Base-by-base conservation (phyloP, 2,888 invertebrate genomes). In the Eupeodes luniger region DNA sequence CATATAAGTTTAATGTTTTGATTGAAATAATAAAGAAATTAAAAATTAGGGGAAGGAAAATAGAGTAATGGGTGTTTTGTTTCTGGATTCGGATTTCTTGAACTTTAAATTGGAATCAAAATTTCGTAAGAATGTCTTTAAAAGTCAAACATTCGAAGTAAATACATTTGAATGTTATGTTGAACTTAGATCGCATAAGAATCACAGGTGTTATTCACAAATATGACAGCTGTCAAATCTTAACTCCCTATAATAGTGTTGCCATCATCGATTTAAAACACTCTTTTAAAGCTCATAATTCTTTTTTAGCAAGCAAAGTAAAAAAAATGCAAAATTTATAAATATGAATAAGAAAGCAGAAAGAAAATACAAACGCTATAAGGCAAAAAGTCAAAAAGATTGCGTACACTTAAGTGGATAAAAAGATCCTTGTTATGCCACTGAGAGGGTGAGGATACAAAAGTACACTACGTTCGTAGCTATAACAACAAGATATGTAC, bases 331-430 rank as follows among this genome's bases (percentile, higher is more conserved):
- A 67, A 78, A 59, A 74, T 69, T 74, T 57, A 19, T 27, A 57
- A 57, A 19, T 57, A 82, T 82, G 78, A 86, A 86, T 82, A 78
- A 74, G 81, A 78, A 74, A 81, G 36, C 36, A 69, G 53, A 7
- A 76, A 75, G 75, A 84, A 75, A 64, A 51, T 70, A 76, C 34
- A 51, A 51, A 27, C 51, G 67, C 53, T n/a, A 55, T 14, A 55
- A 83, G 66, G 76, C 76, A 81, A 81, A 51, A 74, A 69, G 85
- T 78, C 88, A 85, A 85, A 85, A 88, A 81, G 87, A 81, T 88
- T 88, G 85, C 88, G 85, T 81, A 88, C 74, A 88, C 88, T 88
- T 81, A 81, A 88, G 88, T 88, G 85, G 88, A 85, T 88, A 88
- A 81, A 88, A 85, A 88, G 85, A 85, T 81, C 78, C 88, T 88